phyloP scores from a whole-genome alignment of 2,113 vertebrate species.

The Podilymbus podiceps region DNA sequence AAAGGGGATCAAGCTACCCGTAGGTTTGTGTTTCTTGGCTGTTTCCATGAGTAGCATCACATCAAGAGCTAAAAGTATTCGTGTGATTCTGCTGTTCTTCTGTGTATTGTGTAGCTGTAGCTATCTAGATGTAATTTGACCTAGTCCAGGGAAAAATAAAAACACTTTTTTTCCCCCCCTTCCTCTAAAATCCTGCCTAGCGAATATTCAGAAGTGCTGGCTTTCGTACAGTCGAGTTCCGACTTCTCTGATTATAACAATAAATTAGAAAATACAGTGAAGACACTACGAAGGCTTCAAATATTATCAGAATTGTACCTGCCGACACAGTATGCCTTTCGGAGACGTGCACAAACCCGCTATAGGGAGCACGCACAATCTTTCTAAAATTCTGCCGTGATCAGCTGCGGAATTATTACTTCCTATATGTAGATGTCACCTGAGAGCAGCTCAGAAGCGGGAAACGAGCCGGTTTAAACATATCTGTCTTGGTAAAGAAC shows the following conservation, averaged over 20 bases:
- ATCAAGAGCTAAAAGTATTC: background rate
- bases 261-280: background rate
- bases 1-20: background rate
- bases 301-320: background rate
- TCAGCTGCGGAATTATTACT: background rate
- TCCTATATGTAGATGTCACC: background rate
- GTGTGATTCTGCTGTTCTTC: background rate
- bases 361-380: background rate
- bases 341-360: background rate
- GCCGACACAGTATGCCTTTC: background rate
- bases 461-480: background rate
- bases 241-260: background rate
- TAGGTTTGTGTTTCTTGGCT: too few species aligned
- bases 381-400: background rate
- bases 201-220: background rate
- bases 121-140: background rate
- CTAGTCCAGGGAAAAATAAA: background rate
- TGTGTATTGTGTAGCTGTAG: background rate
- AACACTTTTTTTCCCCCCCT: background rate
- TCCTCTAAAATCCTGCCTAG: background rate
- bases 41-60: background rate
- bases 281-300: background rate
- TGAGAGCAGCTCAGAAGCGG: background rate
- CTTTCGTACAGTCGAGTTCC: background rate
- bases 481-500: conserved; percentile 1